Percentiles rank a stretch among this genome's conserved stretches.
These are phyloP conservation scores for Amblyornis subalaris DNA, from an alignment of 2,113 vertebrate species.

Conservation along the genomic window DNA sequence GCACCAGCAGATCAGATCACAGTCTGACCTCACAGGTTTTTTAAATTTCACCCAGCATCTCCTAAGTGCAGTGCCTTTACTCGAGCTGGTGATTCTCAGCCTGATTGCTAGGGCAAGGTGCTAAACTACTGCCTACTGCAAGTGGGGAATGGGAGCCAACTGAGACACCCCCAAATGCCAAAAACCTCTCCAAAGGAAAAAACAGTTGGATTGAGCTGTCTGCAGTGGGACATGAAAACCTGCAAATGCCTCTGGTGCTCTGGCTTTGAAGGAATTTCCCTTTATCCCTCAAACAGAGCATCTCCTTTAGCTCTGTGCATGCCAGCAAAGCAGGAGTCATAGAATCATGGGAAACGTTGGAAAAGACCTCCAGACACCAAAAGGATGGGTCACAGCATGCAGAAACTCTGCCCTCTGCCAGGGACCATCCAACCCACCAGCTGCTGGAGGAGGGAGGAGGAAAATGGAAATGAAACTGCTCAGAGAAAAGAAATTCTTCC, in stretches of 20 bases:
- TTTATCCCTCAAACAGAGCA: not conserved
- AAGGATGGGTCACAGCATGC: not conserved
- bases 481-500: not conserved
- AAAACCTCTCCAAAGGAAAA: not conserved
- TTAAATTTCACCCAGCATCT: not conserved
- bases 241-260: not conserved
- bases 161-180: not conserved
- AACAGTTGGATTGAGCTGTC: rapidly evolving
- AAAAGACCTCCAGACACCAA: not conserved
- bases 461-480: not conserved
- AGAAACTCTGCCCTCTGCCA: not conserved
- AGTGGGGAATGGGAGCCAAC: not conserved
- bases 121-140: rapidly evolving
- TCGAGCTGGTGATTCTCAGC: not conserved
- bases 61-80: not conserved
- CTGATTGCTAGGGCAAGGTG: not conserved
- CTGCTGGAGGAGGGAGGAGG: not conserved
- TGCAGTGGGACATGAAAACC: not conserved
- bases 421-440: not conserved
- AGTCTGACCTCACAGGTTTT: not conserved
- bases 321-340: not conserved
- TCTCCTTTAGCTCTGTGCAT: not conserved
- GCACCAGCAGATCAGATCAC: not conserved
- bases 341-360: not conserved
- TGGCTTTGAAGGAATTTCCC: not conserved